Evolutionary conservation across 2,113 vertebrate species (phyloP).

Genomic region (Hippopotamus amphibius): DNA sequence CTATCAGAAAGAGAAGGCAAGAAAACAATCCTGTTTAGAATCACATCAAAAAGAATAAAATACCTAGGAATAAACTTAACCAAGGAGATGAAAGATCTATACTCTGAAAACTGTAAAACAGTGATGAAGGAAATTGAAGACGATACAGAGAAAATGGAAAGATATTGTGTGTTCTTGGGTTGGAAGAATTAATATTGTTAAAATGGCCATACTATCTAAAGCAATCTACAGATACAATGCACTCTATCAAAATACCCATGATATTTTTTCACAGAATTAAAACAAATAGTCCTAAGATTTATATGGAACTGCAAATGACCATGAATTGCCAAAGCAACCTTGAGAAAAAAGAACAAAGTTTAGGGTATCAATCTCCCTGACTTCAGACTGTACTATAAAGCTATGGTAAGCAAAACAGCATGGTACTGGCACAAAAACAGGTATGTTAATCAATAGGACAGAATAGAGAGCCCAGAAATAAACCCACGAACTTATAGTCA

Average conservation of each 20-base stretch:
- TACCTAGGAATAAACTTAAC: not conserved
- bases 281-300: not conserved
- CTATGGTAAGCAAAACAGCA: not conserved
- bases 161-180: not conserved
- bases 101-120: not conserved
- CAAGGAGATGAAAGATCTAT: not conserved
- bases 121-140: not conserved
- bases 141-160: not conserved
- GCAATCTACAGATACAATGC: not conserved
- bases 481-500: not conserved
- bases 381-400: not conserved
- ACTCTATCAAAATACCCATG: not conserved
- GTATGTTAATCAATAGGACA: not conserved
- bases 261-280: not conserved
- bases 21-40: not conserved
- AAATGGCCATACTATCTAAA: not conserved
- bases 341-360: not conserved
- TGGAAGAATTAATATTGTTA: not conserved
- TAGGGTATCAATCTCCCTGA: not conserved
- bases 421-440: not conserved
- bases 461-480: not conserved
- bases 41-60: not conserved
- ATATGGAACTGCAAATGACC: not conserved
- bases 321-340: not conserved
- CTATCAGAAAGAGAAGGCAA: not conserved